These are phyloP conservation scores for Lipophrys pholis DNA, from an alignment of 2,113 vertebrate species.

Conservation along the genomic window DNA sequence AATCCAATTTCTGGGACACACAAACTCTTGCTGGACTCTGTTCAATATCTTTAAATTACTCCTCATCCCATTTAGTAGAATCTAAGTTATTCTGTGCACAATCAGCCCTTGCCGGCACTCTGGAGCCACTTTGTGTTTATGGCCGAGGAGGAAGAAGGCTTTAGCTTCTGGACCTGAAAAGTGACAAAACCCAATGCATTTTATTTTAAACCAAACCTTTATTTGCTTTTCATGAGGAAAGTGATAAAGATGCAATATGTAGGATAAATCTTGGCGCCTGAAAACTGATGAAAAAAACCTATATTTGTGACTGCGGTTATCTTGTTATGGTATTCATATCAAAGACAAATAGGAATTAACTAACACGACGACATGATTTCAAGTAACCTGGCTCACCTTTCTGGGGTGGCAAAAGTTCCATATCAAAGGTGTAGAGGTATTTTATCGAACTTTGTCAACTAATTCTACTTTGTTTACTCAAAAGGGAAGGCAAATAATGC, in stretches of 20 bases:
- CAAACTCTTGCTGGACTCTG: constrained; percentile 4
- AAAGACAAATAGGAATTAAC: no score
- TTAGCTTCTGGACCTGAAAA: constrained; percentile 1
- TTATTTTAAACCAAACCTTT: constrained; percentile 62
- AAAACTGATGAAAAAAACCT: no score
- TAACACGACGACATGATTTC: no score
- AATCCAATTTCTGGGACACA: constrained; percentile 25
- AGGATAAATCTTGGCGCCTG: constrained; percentile 24
- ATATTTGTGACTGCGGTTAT: no score
- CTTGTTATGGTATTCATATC: no score
- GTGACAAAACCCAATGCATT: constrained; percentile 34
- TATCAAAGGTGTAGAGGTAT: no score
- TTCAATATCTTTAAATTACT: constrained; percentile 24
- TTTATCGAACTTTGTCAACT: no score
- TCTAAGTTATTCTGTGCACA: neutral
- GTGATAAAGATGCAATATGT: constrained; percentile 8
- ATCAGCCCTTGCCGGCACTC: neutral
- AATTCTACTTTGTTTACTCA: no score
- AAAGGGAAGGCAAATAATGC: no score
- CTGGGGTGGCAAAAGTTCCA: no score
- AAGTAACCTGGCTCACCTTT: no score
- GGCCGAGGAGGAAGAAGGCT: constrained; percentile 9
- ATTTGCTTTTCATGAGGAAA: constrained; percentile 38
- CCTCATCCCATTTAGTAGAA: neutral
- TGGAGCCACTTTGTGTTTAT: neutral